Evolutionary conservation across 1,140 invertebrate genomes (phyloP), one percentile per base, ranked within the genome.

Genomic region (Neelides sp.): DNA sequence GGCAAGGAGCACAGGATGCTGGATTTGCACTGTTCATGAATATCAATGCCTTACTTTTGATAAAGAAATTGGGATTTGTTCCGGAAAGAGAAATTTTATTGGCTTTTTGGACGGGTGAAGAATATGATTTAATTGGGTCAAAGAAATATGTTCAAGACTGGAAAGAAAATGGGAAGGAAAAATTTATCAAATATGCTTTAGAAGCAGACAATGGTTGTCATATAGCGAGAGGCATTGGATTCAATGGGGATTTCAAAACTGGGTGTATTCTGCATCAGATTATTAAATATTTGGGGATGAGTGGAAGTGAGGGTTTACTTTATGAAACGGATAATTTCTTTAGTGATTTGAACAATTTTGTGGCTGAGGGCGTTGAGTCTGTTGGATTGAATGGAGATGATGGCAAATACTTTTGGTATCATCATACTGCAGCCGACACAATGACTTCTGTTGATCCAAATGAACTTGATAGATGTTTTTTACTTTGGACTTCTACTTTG

Each of bases 1-100:
- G 73, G 20, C 64, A 71, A 57, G 74, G 74, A 13, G 85, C 85
- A 1, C 81, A 90, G 15, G 55, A 50, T 32, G 57, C 61, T 17
- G 57, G 54, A 50, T 54, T 63, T 17, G 74, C 72, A 22, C 64
- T 68, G 43, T 69, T 72, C 45, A 69, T 75, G 22, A 68, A 69
- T 3, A 71, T 70, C 66, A 64, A 69, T 46, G 68, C 66, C 5
- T 54, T 72, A 17, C 59, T 64, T 15, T 52, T 71, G 13, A 50
- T 75, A 2, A 64, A 64, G 35, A 54, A 65, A 40, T 59, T 76
- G 5, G 47, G 62, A 15, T 62, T 73, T n/a, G 57, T 58, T 47
- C 68, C 71, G 15, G 63, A 65, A 39, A 55, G 72, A 34, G 76
- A 73, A 4, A 46, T 76, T 15, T 56, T 72, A 24, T 59, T 64